Evolutionary conservation across 2,113 vertebrate genomes (phyloP).

Genomic region (Suricata suricatta): DNA sequence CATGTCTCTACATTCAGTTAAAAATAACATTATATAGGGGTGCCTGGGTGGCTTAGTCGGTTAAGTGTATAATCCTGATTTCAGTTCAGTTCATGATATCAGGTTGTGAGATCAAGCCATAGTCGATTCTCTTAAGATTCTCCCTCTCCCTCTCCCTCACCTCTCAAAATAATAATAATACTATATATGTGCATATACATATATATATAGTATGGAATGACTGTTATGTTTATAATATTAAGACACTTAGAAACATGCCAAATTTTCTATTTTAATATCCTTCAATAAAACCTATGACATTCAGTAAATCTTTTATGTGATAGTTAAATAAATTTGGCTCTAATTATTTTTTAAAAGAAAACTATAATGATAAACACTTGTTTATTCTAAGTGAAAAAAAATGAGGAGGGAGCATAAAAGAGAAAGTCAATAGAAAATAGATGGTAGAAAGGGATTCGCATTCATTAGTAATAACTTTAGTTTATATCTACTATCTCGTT

Average conservation of each 20-base stretch:
- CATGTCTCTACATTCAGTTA: background rate
- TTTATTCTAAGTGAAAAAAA: background rate
- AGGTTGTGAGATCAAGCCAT: too few relatives aligned
- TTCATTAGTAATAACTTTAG: background rate
- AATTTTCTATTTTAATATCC: background rate
- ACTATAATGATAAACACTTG: background rate
- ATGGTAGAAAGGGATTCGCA: background rate
- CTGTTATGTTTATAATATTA: background rate
- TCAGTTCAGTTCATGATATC: too few relatives aligned
- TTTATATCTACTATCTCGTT: background rate
- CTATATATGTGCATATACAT: too few relatives aligned
- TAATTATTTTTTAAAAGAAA: background rate
- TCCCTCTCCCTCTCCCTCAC: too few relatives aligned
- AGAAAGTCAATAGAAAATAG: background rate
- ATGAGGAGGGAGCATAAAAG: background rate
- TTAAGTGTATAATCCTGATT: too few relatives aligned
- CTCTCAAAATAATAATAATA: too few relatives aligned
- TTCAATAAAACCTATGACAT: background rate
- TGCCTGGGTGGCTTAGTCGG: too few relatives aligned
- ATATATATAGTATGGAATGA: background rate
- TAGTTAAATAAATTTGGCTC: background rate
- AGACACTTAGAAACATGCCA: too few relatives aligned
- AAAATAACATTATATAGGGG: background rate
- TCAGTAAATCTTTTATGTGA: background rate
- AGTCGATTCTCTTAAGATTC: too few relatives aligned